phyloP scores from a whole-genome alignment of 2,113 vertebrate genomes.

The Vulpes ferrilata region DNA sequence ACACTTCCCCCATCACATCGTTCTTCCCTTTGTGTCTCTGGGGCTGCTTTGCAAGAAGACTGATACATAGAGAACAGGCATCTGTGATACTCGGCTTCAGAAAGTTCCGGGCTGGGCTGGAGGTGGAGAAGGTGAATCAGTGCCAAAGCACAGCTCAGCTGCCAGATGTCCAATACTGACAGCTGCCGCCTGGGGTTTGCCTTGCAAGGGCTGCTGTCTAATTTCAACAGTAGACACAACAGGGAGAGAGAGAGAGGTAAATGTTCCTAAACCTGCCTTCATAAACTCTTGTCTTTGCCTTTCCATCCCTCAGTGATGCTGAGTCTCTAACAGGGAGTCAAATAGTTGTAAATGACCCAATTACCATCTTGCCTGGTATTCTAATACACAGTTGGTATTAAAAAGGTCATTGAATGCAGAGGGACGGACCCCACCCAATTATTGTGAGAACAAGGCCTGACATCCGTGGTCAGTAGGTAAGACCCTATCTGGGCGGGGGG shows the following conservation, averaged over 20 bases:
- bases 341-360: neutral
- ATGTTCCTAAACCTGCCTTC: neutral
- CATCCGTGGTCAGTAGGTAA: neutral
- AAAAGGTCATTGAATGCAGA: neutral
- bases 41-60: neutral
- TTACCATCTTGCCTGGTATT: neutral
- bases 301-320: neutral
- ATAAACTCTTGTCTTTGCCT: neutral
- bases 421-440: neutral
- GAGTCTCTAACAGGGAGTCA: neutral
- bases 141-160: neutral
- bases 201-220: neutral
- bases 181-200: neutral
- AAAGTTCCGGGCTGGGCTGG: neutral
- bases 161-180: neutral
- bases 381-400: neutral
- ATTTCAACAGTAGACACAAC: neutral
- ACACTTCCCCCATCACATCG: neutral
- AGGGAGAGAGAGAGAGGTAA: neutral
- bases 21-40: neutral
- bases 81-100: neutral
- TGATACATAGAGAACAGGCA: neutral
- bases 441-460: neutral
- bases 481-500: too few species aligned
- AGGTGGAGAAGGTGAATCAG: neutral